phyloP scores from a whole-genome alignment of 2,888 invertebrate species.

The Laothoe populi region DNA sequence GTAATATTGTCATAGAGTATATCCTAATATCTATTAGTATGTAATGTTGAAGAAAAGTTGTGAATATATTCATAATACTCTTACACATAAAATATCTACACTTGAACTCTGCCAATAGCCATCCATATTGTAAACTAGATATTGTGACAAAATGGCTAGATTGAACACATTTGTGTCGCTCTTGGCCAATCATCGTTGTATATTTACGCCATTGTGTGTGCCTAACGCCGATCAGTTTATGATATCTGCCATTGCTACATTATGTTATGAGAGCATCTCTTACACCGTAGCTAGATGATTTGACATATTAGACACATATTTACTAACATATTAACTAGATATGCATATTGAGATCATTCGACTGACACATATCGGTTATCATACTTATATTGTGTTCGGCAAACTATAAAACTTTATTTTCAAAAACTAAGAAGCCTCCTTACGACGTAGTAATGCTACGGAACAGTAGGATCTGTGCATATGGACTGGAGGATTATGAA shows the following conservation, averaged over 20 bases:
- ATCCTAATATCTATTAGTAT: too few relatives aligned
- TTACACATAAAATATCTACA: too few relatives aligned
- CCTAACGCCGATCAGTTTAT: constrained; percentile 30
- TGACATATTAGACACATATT: constrained; percentile 31
- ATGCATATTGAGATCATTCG: constrained; percentile 15
- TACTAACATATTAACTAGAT: constrained; percentile 27
- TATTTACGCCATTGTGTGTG: constrained; percentile 17
- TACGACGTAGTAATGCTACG: too few relatives aligned
- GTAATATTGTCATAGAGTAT: too few relatives aligned
- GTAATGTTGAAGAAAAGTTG: too few relatives aligned
- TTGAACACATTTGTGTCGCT: constrained; percentile 26
- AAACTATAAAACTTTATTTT: neutral
- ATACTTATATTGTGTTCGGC: neutral
- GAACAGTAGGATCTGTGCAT: too few relatives aligned
- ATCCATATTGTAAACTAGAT: neutral
- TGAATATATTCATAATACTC: too few relatives aligned
- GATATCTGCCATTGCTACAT: constrained; percentile 51
- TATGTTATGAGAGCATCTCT: constrained; percentile 40
- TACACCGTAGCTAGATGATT: constrained; percentile 27
- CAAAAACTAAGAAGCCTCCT: neutral
- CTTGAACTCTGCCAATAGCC: neutral
- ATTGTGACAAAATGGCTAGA: neutral
- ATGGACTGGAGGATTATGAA: too few relatives aligned
- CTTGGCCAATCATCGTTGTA: constrained; percentile 15
- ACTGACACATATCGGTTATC: constrained; percentile 21